Evolutionary conservation across 1,140 invertebrate genomes (phyloP).

Genomic region (Leptoteleia sp.): DNA sequence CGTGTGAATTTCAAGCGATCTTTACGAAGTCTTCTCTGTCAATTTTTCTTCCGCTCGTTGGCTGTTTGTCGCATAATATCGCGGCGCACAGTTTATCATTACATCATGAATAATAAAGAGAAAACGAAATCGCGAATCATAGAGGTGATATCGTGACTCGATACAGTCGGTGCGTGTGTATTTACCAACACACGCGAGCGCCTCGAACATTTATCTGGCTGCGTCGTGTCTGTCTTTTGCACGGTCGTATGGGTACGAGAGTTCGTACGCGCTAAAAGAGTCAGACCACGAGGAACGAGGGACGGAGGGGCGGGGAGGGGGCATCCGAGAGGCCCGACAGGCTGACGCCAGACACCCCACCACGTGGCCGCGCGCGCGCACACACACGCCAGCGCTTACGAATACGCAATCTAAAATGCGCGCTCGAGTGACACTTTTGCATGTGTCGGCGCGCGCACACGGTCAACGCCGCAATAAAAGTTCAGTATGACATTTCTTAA

Average conservation of each 20-base stretch:
- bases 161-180: constrained; percentile 6
- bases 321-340: constrained; percentile 75
- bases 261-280: constrained; percentile 50
- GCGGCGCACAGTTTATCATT: constrained; percentile 36
- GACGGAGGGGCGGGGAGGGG: constrained; percentile 57
- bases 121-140: constrained; percentile 46
- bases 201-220: constrained; percentile 41
- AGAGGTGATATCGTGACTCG: constrained; percentile 46
- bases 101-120: constrained; percentile 52
- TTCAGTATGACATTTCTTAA: constrained; percentile 57
- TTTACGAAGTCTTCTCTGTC: too few species aligned
- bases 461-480: constrained; percentile 40
- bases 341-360: constrained; percentile 76
- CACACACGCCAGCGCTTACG: constrained; percentile 29
- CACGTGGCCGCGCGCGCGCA: constrained; percentile 65
- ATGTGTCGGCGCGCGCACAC: constrained; percentile 13
- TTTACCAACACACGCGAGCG: constrained; percentile 14
- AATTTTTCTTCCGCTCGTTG: constrained; percentile 34
- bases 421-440: constrained; percentile 26
- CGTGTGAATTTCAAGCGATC: too few species aligned
- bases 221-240: constrained; percentile 29
- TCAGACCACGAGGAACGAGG: constrained; percentile 43
- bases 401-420: neutral
- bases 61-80: constrained; percentile 28
- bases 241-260: constrained; percentile 19